These are phyloP conservation scores for Calameuta pallipes DNA, from an alignment of 2,888 invertebrate genomes.

Conservation along the genomic window DNA sequence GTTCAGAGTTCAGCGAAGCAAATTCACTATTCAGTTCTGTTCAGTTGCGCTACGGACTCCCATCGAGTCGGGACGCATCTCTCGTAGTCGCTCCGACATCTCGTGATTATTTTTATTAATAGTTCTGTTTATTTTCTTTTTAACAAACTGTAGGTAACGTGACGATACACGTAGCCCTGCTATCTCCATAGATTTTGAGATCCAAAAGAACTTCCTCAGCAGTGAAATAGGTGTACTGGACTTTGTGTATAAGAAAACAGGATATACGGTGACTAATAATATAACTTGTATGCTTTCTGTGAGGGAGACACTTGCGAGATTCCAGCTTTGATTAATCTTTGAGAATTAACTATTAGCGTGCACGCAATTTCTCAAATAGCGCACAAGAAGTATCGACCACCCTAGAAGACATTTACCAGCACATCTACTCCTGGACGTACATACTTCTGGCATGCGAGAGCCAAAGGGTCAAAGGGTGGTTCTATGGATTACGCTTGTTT, in stretches of 20 bases:
- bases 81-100: background rate
- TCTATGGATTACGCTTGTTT: background rate
- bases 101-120: background rate
- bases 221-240: background rate
- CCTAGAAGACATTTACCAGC: background rate
- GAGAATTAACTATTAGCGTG: background rate
- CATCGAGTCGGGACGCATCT: conserved; percentile 1
- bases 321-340: background rate
- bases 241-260: background rate
- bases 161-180: background rate
- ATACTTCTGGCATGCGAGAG: background rate
- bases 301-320: background rate
- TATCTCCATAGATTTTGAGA: background rate
- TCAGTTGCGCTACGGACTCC: conserved; percentile 7
- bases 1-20: background rate
- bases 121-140: background rate
- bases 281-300: background rate
- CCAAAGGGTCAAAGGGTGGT: background rate
- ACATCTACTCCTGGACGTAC: background rate
- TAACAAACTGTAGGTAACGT: background rate
- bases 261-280: background rate
- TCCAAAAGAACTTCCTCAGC: background rate
- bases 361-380: background rate
- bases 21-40: conserved; percentile 1
- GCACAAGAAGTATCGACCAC: background rate